Percentiles rank a stretch among this genome's conserved stretches.
phyloP scores from a whole-genome alignment of 2,113 vertebrate genomes.

The Sturnira hondurensis region DNA sequence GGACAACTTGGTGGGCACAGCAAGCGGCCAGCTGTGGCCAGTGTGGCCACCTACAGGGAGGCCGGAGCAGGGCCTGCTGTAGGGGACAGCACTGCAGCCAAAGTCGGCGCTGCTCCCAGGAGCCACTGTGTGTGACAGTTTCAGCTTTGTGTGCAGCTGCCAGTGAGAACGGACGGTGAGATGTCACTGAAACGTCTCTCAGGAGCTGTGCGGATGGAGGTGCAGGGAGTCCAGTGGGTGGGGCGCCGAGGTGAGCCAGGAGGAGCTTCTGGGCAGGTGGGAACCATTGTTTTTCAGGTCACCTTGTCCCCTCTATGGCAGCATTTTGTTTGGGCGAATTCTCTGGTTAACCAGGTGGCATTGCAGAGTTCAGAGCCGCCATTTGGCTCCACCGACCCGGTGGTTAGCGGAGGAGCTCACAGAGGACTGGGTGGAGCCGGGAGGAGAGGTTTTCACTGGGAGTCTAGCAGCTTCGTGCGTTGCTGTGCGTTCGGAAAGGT shows the following conservation, averaged over 20 bases:
- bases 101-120: neutral
- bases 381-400: too few species aligned
- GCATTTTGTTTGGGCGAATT: neutral
- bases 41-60: neutral
- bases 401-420: fast-evolving
- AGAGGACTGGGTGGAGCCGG: neutral
- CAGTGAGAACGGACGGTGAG: fast-evolving
- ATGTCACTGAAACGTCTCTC: fast-evolving
- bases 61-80: neutral
- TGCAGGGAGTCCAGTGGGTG: neutral
- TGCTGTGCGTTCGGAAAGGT: neutral
- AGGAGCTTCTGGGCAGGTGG: fast-evolving
- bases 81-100: neutral
- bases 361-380: neutral
- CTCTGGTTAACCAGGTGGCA: fast-evolving
- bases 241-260: neutral
- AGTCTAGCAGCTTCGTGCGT: neutral
- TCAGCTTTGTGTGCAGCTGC: fast-evolving
- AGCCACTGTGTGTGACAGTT: fast-evolving
- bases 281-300: too few species aligned
- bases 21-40: constrained; percentile 76
- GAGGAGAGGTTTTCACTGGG: neutral
- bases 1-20: neutral
- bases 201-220: neutral
- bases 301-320: fast-evolving